Percentiles rank a stretch among this genome's conserved stretches.
Conservation (phyloP, 2,888 invertebrate genomes). For the Unio delphinus region DNA sequence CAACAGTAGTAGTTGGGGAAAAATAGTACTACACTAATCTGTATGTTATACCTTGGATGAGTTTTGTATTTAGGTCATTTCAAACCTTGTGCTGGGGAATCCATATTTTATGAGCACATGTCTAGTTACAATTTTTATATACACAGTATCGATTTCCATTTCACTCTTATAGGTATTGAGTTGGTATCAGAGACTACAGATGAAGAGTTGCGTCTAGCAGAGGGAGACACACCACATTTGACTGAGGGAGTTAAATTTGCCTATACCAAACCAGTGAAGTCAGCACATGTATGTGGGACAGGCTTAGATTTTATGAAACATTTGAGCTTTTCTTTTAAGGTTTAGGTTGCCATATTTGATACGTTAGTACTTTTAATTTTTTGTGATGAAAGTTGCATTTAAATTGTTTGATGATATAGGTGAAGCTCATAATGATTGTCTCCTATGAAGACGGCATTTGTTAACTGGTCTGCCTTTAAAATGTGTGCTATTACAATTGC, state of each 20-base stretch:
- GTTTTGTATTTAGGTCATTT: too few species aligned
- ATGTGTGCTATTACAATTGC: too few species aligned
- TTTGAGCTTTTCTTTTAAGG: too few species aligned
- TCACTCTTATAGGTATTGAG: slow-evolving; percentile 67
- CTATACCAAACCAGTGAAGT: slow-evolving; percentile 78
- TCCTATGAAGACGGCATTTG: too few species aligned
- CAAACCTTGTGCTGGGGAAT: background rate
- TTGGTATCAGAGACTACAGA: slow-evolving; percentile 81
- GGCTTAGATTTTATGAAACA: background rate
- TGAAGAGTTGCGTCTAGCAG: slow-evolving; percentile 68
- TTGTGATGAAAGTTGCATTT: too few species aligned
- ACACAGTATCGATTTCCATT: slow-evolving; percentile 2
- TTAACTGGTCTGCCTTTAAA: too few species aligned
- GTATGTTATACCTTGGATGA: too few species aligned
- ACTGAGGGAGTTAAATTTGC: slow-evolving; percentile 79
- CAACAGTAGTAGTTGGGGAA: too few species aligned
- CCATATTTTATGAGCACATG: too few species aligned
- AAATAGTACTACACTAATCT: too few species aligned
- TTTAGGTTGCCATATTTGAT: background rate
- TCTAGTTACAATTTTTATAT: slow-evolving; percentile 1
- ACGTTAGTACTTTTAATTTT: too few species aligned
- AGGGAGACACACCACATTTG: slow-evolving; percentile 65
- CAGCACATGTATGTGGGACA: slow-evolving; percentile 9
- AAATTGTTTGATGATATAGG: background rate
- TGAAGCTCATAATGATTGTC: too few species aligned